Evolutionary conservation across 2,797 vertebrate genomes (phyloP).

Genomic region (Notolabrus celidotus): DNA sequence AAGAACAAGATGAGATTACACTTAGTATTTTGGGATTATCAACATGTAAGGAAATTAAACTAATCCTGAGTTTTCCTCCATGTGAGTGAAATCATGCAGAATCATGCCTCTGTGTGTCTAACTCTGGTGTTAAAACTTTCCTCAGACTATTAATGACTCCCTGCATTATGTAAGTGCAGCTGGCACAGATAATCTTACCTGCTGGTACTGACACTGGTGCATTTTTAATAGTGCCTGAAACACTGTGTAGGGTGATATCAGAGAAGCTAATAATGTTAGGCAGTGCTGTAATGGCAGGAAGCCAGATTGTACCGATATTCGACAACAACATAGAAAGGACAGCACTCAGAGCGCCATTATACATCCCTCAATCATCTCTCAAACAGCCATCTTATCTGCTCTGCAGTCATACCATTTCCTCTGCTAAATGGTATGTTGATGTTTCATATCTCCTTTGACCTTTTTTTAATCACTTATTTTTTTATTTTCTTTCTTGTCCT

Average conservation of each 20-base stretch:
- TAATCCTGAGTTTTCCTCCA: background rate
- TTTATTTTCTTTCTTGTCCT: constrained; percentile 23
- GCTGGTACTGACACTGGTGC: constrained; percentile 3
- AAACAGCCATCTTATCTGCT: background rate
- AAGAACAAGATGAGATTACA: background rate
- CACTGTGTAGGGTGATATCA: constrained; percentile 12
- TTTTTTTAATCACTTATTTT: constrained; percentile 51
- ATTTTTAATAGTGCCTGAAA: constrained; percentile 37
- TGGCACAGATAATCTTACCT: constrained; percentile 18
- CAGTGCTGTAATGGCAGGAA: constrained; percentile 5
- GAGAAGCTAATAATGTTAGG: constrained; percentile 27
- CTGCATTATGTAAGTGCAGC: constrained; percentile 32
- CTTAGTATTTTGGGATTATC: background rate
- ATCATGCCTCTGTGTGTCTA: background rate
- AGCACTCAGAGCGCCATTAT: constrained; percentile 12
- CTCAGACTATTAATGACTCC: constrained; percentile 27
- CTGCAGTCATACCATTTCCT: constrained; percentile 40
- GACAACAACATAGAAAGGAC: constrained; percentile 11
- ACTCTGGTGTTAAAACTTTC: constrained; percentile 12
- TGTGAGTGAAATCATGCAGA: background rate
- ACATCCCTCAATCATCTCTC: constrained; percentile 5
- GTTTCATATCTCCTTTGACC: constrained; percentile 30
- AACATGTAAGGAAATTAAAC: background rate
- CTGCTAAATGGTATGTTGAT: constrained; percentile 28
- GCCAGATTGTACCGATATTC: background rate